Base-by-base conservation (phyloP, 2,888 invertebrate species). In the Eupithecia dodoneata region DNA sequence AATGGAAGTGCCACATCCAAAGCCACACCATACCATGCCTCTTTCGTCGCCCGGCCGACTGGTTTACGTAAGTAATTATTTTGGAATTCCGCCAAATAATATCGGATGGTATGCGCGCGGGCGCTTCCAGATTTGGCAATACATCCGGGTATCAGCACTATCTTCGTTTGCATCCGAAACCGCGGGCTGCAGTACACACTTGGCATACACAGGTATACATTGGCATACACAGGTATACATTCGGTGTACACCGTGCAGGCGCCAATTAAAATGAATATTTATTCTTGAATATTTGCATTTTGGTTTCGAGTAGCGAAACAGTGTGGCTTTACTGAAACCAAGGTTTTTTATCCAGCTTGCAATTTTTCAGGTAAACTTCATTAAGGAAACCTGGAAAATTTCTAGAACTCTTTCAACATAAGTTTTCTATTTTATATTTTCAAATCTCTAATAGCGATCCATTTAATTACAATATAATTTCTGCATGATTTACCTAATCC, bases 51-150 rank as follows among this genome's bases (percentile, higher is more conserved):
- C 80, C 82, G 86, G 86, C 84, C 86, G 86, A 86, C 87, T 87
- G 89, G 90, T 89, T 90, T 91, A 91, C 89, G 91, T 93, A 90
- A 93, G 93, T 94, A 93, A 93, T 94, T 93, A 94, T 93, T 92
- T 92, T 94, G 94, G 93, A 91, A 84, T 86, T 82, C 84, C 83
- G 93, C 94, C 94, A 94, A 93, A 92, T 92, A 92, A 92, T 90
- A 92, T 88, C 88, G 86, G 87, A 86, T 86, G 87, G 87, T 83
- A 83, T 82, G 87, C 85, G 83, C 84, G 87, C 89, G 89, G 89
- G 63, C 89, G 88, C 87, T 85, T 79, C 84, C 87, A 85, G 88
- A 90, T 90, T 92, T 92, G 91, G 92, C 92, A 90, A 85, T 83
- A 81, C 81, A 83, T 84, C 84, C 83, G 78, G 76, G 63, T 82